Percentiles rank a stretch among this genome's conserved stretches.
These are phyloP conservation scores for Harpalus rufipes DNA, from an alignment of 2,888 invertebrate species.

Conservation along the genomic window DNA sequence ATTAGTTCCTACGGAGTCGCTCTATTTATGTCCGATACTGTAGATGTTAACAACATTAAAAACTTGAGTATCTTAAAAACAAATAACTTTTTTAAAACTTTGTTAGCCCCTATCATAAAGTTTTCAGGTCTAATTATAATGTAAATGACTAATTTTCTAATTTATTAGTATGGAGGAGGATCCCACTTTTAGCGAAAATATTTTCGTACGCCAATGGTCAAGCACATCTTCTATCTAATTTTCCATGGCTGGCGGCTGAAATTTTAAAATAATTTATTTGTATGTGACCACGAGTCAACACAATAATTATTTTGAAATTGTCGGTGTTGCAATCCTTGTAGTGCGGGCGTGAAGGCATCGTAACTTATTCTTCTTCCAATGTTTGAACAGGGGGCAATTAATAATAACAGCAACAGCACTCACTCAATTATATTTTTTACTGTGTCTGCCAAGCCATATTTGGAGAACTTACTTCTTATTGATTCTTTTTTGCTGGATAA, in stretches of 20 bases:
- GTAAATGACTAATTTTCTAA: no score
- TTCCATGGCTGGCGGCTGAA: conserved; percentile 38
- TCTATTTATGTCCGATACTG: no score
- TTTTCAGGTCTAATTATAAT: no score
- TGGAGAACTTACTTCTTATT: background rate
- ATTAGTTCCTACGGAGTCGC: no score
- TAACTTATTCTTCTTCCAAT: conserved; percentile 59
- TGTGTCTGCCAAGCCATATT: conserved; percentile 16
- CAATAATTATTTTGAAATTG: conserved; percentile 62
- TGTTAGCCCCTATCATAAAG: no score
- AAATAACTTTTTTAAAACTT: no score
- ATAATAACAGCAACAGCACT: conserved; percentile 41
- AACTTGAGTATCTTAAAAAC: no score
- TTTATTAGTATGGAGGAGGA: no score
- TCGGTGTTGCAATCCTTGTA: conserved; percentile 52
- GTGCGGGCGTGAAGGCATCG: conserved; percentile 55
- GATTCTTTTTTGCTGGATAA: background rate
- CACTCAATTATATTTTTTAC: background rate
- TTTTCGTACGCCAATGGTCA: background rate
- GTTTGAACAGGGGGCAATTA: conserved; percentile 54
- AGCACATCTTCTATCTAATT: background rate
- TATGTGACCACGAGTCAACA: conserved; percentile 58
- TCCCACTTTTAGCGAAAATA: background rate
- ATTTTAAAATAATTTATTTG: conserved; percentile 60
- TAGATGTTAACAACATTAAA: no score